Conservation (phyloP, 2,797 vertebrate species). For the Hoplostethus mediterraneus region DNA sequence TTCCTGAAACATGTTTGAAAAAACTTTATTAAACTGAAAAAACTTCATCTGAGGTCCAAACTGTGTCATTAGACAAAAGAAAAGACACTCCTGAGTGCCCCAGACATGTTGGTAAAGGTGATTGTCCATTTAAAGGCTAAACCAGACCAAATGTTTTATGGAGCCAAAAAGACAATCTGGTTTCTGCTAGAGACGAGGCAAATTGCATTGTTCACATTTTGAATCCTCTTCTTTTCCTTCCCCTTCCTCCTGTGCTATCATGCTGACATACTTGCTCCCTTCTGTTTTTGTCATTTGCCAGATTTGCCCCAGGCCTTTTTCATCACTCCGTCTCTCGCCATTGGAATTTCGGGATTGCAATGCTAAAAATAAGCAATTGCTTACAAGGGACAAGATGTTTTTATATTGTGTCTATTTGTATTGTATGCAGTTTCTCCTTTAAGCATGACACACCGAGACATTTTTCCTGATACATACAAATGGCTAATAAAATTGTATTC, state of each 20-base stretch:
- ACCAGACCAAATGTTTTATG: not conserved
- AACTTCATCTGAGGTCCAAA: no score
- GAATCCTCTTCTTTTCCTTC: not conserved
- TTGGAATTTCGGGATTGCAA: no score
- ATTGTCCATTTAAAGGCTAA: not conserved
- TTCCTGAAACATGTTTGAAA: not conserved
- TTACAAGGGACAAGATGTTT: not conserved
- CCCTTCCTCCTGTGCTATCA: not conserved
- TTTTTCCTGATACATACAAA: not conserved
- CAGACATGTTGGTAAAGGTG: no score
- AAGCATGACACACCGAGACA: not conserved
- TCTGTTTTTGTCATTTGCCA: not conserved
- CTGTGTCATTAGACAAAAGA: no score
- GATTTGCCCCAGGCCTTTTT: not conserved
- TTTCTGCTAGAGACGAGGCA: not conserved
- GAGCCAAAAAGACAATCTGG: not conserved
- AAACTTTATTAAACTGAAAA: not conserved
- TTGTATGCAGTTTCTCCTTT: not conserved
- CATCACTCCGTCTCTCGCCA: not conserved
- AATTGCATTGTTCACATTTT: not conserved
- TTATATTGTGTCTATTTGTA: not conserved
- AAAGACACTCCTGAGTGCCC: no score
- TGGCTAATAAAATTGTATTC: not conserved
- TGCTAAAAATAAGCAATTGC: no score
- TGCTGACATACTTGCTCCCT: not conserved